Evolutionary conservation across 2,888 invertebrate species (phyloP).

Genomic region (Pristionchus arcanus): DNA sequence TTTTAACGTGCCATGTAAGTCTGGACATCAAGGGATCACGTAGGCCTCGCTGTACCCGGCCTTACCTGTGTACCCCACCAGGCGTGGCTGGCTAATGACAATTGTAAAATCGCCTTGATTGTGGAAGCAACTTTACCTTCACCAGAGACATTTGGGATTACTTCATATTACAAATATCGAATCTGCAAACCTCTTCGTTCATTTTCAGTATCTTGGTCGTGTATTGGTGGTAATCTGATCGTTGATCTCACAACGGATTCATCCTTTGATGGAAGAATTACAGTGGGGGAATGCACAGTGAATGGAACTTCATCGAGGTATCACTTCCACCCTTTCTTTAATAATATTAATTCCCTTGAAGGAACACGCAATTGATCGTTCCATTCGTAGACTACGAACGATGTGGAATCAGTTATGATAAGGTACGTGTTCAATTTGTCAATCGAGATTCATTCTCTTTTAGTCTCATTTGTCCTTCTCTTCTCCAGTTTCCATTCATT

Average conservation of each 20-base stretch:
- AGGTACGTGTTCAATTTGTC: not conserved
- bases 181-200: too few species aligned
- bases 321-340: not conserved
- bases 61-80: too few species aligned
- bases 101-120: too few species aligned
- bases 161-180: too few species aligned
- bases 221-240: not conserved
- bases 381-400: slow-evolving; percentile 28
- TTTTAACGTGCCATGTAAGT: not conserved
- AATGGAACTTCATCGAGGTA: slow-evolving; percentile 12
- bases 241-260: slow-evolving; percentile 45
- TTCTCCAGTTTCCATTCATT: slow-evolving; percentile 4
- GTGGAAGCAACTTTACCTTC: too few species aligned
- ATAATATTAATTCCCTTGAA: not conserved
- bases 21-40: too few species aligned
- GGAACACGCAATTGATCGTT: slow-evolving; percentile 39
- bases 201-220: slow-evolving; percentile 35
- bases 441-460: not conserved
- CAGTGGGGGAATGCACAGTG: slow-evolving; percentile 32
- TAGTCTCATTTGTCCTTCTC: slow-evolving; percentile 26
- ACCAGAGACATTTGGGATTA: too few species aligned
- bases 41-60: too few species aligned
- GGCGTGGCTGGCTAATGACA: too few species aligned
- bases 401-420: slow-evolving; percentile 3
- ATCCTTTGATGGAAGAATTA: slow-evolving; percentile 16